phyloP scores from a whole-genome alignment of 1,140 invertebrate species.

The Drosophila lini region DNA sequence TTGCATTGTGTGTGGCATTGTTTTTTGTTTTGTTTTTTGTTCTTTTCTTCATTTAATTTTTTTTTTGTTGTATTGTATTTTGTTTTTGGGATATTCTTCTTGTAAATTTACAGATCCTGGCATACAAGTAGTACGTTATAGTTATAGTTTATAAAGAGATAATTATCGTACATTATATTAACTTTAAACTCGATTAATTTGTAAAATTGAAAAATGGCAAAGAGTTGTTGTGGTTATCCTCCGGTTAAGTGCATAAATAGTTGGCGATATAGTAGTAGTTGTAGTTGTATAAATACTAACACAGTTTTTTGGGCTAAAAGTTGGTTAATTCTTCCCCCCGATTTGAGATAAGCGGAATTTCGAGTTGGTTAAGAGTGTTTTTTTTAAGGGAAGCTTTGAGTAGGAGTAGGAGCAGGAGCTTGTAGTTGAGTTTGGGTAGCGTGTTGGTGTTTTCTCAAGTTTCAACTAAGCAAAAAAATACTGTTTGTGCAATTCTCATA shows the following conservation, averaged over 20 bases:
- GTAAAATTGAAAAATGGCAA: constrained; percentile 66
- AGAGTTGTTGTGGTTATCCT: constrained; percentile 45
- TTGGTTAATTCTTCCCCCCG: constrained; percentile 27
- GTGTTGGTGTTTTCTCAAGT: constrained; percentile 24
- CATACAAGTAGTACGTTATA: constrained; percentile 54
- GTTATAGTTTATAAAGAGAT: constrained; percentile 28
- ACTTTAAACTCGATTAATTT: constrained; percentile 58
- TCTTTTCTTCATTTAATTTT: constrained; percentile 37
- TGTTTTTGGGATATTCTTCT: constrained; percentile 33
- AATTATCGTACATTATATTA: constrained; percentile 53
- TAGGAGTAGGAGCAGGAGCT: constrained; percentile 1
- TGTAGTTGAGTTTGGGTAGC: constrained; percentile 12
- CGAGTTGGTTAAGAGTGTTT: constrained; percentile 31
- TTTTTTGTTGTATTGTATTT: constrained; percentile 17
- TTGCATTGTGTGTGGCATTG: constrained; percentile 51
- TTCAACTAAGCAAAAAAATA: constrained; percentile 81
- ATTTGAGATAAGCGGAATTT: constrained; percentile 59
- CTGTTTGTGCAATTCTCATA: constrained; percentile 80
- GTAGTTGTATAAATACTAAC: constrained; percentile 71
- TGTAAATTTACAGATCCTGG: constrained; percentile 74
- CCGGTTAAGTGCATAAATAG: constrained; percentile 45
- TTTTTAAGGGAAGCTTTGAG: constrained; percentile 3
- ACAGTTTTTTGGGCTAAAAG: constrained; percentile 59
- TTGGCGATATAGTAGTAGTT: constrained; percentile 30
- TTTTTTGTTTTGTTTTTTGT: constrained; percentile 39